A percentile compares a stretch with the other conserved stretches of the same genome.
phyloP scores from a whole-genome alignment of 1,140 invertebrate species.

The Lordiphosa clarofinis region DNA sequence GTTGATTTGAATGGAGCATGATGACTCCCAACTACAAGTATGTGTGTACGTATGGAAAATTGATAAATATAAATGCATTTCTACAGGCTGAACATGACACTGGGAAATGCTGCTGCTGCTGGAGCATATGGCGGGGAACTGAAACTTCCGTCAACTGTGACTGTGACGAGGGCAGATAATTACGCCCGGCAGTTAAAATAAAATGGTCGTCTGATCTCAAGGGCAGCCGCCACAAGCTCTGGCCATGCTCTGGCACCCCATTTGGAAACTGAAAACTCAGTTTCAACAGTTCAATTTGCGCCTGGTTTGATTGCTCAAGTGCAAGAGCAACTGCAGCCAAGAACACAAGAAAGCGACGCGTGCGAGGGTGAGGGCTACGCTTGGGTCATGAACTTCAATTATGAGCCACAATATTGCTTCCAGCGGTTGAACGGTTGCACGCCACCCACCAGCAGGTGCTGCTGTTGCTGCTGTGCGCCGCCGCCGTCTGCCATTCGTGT shows the following conservation, averaged over 20 bases:
- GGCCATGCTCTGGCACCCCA: constrained; percentile 9
- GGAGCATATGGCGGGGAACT: background rate
- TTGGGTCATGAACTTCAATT: constrained; percentile 75
- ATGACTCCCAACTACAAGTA: constrained; percentile 7
- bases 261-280: constrained; percentile 25
- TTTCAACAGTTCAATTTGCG: constrained; percentile 44
- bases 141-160: constrained; percentile 60
- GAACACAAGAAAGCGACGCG: constrained; percentile 24
- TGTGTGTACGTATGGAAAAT: constrained; percentile 1
- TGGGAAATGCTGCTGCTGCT: constrained; percentile 15
- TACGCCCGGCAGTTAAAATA: constrained; percentile 2
- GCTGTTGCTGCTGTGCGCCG: too few relatives aligned
- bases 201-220: constrained; percentile 18
- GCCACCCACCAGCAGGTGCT: too few relatives aligned
- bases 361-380: constrained; percentile 40
- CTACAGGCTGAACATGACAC: constrained; percentile 14
- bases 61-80: constrained; percentile 48
- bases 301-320: constrained; percentile 3
- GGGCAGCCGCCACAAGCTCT: constrained; percentile 21
- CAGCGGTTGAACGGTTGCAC: too few relatives aligned
- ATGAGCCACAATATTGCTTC: too few relatives aligned
- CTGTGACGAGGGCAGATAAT: constrained; percentile 29
- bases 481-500: too few relatives aligned
- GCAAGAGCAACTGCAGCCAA: constrained; percentile 3
- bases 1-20: constrained; percentile 19